Base-by-base conservation (phyloP, 92 coral and sea anemone genomes). In the Phenganax marumi region DNA sequence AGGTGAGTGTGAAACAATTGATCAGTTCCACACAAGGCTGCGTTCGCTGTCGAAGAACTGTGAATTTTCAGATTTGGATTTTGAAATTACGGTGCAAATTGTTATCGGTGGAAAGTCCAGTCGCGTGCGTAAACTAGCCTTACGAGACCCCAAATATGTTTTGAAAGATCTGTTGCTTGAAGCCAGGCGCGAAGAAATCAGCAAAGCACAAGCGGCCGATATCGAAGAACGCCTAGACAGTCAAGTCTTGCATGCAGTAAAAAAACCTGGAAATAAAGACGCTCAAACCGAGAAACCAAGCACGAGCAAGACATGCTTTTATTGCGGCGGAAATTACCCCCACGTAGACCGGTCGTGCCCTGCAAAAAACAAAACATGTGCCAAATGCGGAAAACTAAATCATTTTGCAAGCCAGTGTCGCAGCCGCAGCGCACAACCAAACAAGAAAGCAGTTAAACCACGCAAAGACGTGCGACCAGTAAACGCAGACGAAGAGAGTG, bases 321-420 rank as follows among this genome's bases (percentile, higher is more conserved):
- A 80, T 49, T 89, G 89, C 54, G 91, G 89, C 16, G 87, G 87
- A 22, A 61, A 85, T 48, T 82, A 66, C 63, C 86, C 80, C 9
- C 75, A 84, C 75, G 50, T 46, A 48, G 71, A 76, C 74, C n/a
- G 26, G 21, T 60, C 57, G 49, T 47, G 78, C 61, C 57, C 78
- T 3, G 61, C 78, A 25, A 76, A 43, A 52, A 33, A 43, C 68
- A 76, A 76, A 76, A 76, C 66, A 5, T 76, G 81, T 68, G 25
- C 56, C 9, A 76, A 76, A 24, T 76, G 81, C 19, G 68, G 81
- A 18, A 76, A 76, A 53, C 68, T 21, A 56, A 76, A 76, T 50
- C 81, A 76, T 43, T 76, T 76, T 16, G 81, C 81, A 12, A 76
- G 43, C 6, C 81, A 76, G 39, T 76, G 81, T 54, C 81, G 66